A percentile compares a stretch with the other conserved stretches of the same genome.
Conservation (phyloP, 2,113 vertebrate genomes). For the Percopsis transmontana region DNA sequence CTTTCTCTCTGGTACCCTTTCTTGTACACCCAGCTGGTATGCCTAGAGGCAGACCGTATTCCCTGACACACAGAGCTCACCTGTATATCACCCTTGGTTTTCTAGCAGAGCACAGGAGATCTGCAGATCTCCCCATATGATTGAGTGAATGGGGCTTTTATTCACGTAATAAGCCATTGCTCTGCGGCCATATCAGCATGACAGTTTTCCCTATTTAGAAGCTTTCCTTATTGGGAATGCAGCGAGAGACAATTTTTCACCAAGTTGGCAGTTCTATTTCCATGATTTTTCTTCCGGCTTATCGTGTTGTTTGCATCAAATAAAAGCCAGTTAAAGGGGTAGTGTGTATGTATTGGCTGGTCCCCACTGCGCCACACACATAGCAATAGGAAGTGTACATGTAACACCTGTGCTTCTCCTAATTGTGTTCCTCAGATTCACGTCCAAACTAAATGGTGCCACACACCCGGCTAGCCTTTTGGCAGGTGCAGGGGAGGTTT, state of each 20-base stretch:
- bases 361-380: too few species aligned
- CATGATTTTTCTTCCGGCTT: conserved; percentile 30
- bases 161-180: conserved; percentile 69
- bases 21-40: conserved; percentile 63
- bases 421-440: too few species aligned
- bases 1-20: too few species aligned
- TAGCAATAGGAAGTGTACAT: too few species aligned
- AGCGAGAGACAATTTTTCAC: conserved; percentile 47
- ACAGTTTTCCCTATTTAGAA: conserved; percentile 59
- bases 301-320: conserved; percentile 8
- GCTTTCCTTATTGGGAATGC: conserved; percentile 42
- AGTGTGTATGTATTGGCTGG: too few species aligned
- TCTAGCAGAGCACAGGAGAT: conserved; percentile 54
- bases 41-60: conserved; percentile 56
- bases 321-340: neutral
- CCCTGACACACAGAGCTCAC: conserved; percentile 56
- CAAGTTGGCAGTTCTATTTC: conserved; percentile 7
- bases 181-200: conserved; percentile 64
- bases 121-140: conserved; percentile 60
- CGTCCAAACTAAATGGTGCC: too few species aligned
- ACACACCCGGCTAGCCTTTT: too few species aligned
- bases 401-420: too few species aligned
- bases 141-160: conserved; percentile 76
- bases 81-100: conserved; percentile 53
- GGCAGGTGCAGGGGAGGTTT: too few species aligned